Conservation (phyloP, 2,797 vertebrate species). For the Aythya fuligula region DNA sequence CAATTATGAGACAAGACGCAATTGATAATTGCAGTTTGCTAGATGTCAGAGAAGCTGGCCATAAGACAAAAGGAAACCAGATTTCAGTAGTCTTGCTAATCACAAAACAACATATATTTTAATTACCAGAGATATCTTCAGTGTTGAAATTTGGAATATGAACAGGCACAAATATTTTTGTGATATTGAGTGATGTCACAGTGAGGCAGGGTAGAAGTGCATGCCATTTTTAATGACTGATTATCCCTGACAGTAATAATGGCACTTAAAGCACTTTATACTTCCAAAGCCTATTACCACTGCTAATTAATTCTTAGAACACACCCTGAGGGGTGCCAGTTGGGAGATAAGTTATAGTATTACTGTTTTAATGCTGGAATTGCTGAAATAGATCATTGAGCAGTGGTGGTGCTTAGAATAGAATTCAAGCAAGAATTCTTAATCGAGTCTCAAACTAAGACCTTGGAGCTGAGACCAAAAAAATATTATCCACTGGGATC, state of each 20-base stretch:
- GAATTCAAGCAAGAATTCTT: background rate
- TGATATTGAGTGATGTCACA: background rate
- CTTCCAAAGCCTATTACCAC: constrained; percentile 45
- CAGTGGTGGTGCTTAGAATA: background rate
- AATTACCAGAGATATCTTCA: background rate
- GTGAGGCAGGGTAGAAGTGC: background rate
- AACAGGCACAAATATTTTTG: background rate
- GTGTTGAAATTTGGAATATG: background rate
- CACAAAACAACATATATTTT: background rate
- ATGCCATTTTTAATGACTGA: constrained; percentile 1
- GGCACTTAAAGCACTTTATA: constrained; percentile 30
- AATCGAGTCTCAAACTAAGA: background rate
- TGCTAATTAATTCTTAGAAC: constrained; percentile 60
- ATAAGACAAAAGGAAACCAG: background rate
- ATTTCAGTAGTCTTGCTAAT: constrained; percentile 19
- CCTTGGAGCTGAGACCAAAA: background rate
- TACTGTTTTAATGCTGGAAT: constrained; percentile 25
- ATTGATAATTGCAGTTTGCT: background rate
- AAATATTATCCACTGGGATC: background rate
- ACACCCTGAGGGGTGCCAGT: background rate
- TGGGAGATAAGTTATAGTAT: constrained; percentile 52
- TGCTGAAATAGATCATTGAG: background rate
- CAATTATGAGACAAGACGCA: background rate
- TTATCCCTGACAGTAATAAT: constrained; percentile 33
- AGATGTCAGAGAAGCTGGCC: background rate